phyloP scores from a whole-genome alignment of 1,140 invertebrate species.

The Ceratoteleas bidentatus region DNA sequence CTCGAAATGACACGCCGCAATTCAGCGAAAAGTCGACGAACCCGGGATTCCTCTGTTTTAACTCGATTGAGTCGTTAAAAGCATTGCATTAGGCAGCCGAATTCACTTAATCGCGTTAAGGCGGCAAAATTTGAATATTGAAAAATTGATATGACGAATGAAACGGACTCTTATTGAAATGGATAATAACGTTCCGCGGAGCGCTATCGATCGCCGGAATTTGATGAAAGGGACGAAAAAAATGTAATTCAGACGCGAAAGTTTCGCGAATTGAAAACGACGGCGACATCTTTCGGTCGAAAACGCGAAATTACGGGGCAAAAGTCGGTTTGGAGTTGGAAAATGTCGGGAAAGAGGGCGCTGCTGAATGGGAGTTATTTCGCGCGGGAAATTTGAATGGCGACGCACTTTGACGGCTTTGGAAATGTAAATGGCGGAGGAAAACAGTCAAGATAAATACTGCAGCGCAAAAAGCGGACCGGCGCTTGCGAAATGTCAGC shows the following conservation, averaged over 20 bases:
- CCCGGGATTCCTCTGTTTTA: constrained; percentile 51
- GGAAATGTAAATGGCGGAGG: background rate
- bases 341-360: no score
- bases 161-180: constrained; percentile 38
- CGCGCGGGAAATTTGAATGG: background rate
- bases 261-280: no score
- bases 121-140: constrained; percentile 55
- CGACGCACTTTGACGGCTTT: constrained; percentile 7
- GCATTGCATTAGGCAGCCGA: constrained; percentile 58
- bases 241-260: background rate
- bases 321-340: no score
- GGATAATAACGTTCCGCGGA: constrained; percentile 20
- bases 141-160: constrained; percentile 47
- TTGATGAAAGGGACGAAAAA: background rate
- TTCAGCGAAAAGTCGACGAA: constrained; percentile 50
- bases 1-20: constrained; percentile 55
- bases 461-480: constrained; percentile 7
- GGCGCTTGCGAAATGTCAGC: constrained; percentile 27
- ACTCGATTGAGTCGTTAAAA: constrained; percentile 62
- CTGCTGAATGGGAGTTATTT: no score
- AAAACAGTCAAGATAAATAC: constrained; percentile 28
- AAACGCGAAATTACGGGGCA: no score
- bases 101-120: constrained; percentile 50
- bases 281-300: no score
- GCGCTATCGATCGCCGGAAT: constrained; percentile 11